These are phyloP conservation scores for Potamilus streckersoni DNA, from an alignment of 1,140 invertebrate genomes.

Conservation along the genomic window DNA sequence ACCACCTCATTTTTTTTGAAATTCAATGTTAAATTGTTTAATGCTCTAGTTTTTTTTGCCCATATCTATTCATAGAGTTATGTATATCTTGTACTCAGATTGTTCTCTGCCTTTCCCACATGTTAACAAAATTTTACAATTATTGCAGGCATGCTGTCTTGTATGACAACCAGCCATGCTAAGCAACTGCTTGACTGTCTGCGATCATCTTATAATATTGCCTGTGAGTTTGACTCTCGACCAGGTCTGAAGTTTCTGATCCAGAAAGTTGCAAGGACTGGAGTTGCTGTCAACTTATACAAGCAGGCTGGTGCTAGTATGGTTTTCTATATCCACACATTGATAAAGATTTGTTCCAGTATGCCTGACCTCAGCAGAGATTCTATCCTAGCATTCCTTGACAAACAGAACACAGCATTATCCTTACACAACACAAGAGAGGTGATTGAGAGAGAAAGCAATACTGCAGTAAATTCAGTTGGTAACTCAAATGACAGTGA, in stretches of 20 bases:
- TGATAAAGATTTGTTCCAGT: slow-evolving; percentile 83
- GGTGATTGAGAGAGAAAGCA: no score
- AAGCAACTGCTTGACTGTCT: slow-evolving; percentile 82
- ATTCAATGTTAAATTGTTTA: no score
- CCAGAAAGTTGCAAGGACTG: slow-evolving; percentile 90
- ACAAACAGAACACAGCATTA: neutral
- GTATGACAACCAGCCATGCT: slow-evolving; percentile 71
- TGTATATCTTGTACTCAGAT: no score
- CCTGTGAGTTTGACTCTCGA: slow-evolving; percentile 86
- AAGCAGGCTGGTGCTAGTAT: slow-evolving; percentile 92
- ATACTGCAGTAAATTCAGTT: no score
- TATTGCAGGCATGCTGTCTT: slow-evolving; percentile 68
- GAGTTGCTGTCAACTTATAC: slow-evolving; percentile 90
- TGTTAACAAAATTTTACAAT: neutral
- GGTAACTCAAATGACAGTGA: no score
- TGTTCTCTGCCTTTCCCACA: no score
- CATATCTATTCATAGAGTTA: no score
- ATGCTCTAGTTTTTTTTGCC: no score
- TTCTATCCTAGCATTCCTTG: slow-evolving; percentile 18
- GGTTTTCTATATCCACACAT: slow-evolving; percentile 87
- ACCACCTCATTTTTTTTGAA: no score
- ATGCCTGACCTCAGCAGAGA: slow-evolving; percentile 73
- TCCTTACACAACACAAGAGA: no score
- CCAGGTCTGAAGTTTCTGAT: slow-evolving; percentile 93
- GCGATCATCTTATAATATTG: slow-evolving; percentile 82